Base-by-base conservation (phyloP, 2,888 invertebrate genomes). In the Argyresthia goedartella region DNA sequence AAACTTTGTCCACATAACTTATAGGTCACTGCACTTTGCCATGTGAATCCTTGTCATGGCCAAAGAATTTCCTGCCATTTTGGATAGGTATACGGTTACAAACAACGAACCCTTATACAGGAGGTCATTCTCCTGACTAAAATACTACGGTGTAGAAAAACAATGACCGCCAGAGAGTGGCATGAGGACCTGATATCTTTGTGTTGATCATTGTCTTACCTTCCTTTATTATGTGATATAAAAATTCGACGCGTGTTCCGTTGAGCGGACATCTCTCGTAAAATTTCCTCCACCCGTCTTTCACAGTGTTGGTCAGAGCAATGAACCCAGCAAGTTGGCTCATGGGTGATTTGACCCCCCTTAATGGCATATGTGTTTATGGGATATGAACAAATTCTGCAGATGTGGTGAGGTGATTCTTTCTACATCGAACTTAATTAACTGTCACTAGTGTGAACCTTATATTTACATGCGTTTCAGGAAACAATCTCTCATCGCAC, bases 91-190 rank as follows among this genome's bases (percentile, higher is more conserved):
- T n/a, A 72, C 78, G 71, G 77, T 76, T 76, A 76, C 69, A 71
- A 66, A 69, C 67, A 69, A 67, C 62, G 67, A 62, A 62, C 66
- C 81, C 77, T 70, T 78, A 69, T 71, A 67, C 36, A 71, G 71
- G 55, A 64, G 79, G 80, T 84, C 80, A 81, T 77, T 85, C 78
- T 81, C 76, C 81, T 71, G 62, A 51, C 64, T 45, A 9, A 60
- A 59, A 66, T 63, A 7, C 14, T 14, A 50, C 43, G 34, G 10
- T 10, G 57, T 58, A 56, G 54, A 57, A 66, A 72, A 79, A 82
- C 86, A 85, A 85, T 84, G 74, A 70, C 69, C 67, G 62, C 58
- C 73, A 71, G 76, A 79, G 73, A 76, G 71, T 70, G 76, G 67
- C 69, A 70, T 68, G 75, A 76, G 73, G 68, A 67, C 56, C 60